Evolutionary conservation across 2,113 vertebrate genomes (phyloP), one percentile per base, ranked within the genome.

Genomic region (Salvelinus namaycush): DNA sequence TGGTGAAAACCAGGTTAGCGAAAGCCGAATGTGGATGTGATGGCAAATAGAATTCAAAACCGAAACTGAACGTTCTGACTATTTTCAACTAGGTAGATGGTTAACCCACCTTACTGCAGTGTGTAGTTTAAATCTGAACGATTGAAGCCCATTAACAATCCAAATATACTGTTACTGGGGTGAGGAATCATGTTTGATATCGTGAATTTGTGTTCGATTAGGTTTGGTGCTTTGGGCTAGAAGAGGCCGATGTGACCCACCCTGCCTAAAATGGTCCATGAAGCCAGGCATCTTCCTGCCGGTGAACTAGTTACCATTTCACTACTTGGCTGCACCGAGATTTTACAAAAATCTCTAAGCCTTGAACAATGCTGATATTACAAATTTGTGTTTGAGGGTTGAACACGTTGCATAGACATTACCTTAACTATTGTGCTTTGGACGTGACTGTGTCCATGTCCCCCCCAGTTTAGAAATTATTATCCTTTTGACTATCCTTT

Each of bases 1-100:
- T 68, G 84, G 51, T 62, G 1, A 49, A 65, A 34, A 34, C 68
- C 39, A 44, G 20, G 22, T 2, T 18, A 12, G 6, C 74, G 14
- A 64, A 62, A 22, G 72, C 73, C 82, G 59, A 5, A 67, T 78
- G 76, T 85, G 86, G 74, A 87, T 80, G 84, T 86, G 89, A 91
- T 92, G 90, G 90, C 90, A 89, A 89, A 85, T 70, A 29, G 75
- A 27, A 74, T 44, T 44, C 39, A 44, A 44, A 90, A 90, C 76
- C 82, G 84, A 88, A 90, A 90, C 86, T 75, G 51, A 68, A 76
- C 65, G 3, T 18, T 29, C 60, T 16, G 49, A 51, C 49, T 51
- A 4, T 62, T 62, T 22, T 22, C 59, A 22, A 7, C 14, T 22
- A 62, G 59, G 20, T 54, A 54, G 51, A 14, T 54, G 16, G n/a